Base-by-base conservation (phyloP, 2,797 vertebrate species). In the Graptemys geographica region DNA sequence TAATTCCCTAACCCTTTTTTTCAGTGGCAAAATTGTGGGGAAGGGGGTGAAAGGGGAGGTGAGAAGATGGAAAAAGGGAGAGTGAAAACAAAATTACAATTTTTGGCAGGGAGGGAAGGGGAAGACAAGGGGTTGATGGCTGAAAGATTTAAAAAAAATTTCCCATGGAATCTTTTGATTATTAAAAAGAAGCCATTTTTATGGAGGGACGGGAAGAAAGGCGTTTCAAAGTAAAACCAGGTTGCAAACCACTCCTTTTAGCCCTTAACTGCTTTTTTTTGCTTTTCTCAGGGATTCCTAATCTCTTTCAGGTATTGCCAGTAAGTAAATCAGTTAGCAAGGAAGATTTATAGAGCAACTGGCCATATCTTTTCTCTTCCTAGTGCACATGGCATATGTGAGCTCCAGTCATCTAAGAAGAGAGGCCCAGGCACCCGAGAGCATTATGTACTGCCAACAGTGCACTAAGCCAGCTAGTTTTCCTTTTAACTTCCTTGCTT, bases 351-450 rank as follows among this genome's bases (percentile, higher is more conserved):
- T 53, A 53, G 19, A 78, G 56, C 53, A 74, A 31, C 62, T 93
- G 8, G 44, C 88, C 62, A 27, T 79, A 0, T 55, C 62, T 89
- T 89, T 37, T 94, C 59, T 57, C 0, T 25, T 81, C 62, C 44
- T 31, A 25, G n/a, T 31, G 27, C 25, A 10, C 11, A 1, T 55
- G 12, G 4, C 82, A 2, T 41, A 7, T 0, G 0, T 79, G 69
- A 25, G 89, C 91, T 92, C 44, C 47, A 49, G 28, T 79, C 84
- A 5, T 27, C 72, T 52, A 52, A 56, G 81, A 51, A 31, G 31
- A n/a, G 4, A 3, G 13, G 51, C 27, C 86, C 5, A 21, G 88
- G 59, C 84, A 2, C 57, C 47, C 31, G 82, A 79, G 37, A 72
- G 44, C 31, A 3, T 79, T 44, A 37, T 51, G 27, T 62, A 79